These are phyloP conservation scores for Berghia stephanieae DNA, from an alignment of 1,140 invertebrate genomes.

Conservation along the genomic window DNA sequence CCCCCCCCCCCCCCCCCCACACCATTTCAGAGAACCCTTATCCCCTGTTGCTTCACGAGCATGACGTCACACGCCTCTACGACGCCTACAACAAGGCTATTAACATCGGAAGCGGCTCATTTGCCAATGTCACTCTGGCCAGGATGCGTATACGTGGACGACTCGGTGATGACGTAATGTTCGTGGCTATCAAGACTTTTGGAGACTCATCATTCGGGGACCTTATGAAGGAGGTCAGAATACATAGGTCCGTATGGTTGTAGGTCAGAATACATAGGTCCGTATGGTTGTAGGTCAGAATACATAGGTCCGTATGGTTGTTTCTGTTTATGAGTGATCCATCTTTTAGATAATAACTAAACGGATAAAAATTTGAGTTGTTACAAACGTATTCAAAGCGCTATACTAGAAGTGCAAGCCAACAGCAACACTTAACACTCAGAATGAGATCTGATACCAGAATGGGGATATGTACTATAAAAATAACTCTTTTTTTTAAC, in stretches of 20 bases:
- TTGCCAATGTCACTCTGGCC: slow-evolving; percentile 9
- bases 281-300: too few relatives aligned
- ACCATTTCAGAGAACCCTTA: background rate
- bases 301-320: too few relatives aligned
- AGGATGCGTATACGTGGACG: too few relatives aligned
- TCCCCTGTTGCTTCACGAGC: slow-evolving; percentile 2
- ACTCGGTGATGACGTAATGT: background rate
- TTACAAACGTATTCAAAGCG: too few relatives aligned
- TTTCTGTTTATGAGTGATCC: too few relatives aligned
- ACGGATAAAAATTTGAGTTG: too few relatives aligned
- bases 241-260: slow-evolving; percentile 18
- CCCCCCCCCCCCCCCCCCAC: too few relatives aligned
- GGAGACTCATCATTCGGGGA: background rate
- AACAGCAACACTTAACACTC: too few relatives aligned
- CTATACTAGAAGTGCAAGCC: too few relatives aligned
- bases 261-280: too few relatives aligned
- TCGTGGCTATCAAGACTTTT: slow-evolving; percentile 12
- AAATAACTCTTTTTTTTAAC: slow-evolving; percentile 25
- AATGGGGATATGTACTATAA: background rate
- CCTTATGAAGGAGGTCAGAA: background rate
- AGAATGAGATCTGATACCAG: background rate
- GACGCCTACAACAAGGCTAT: background rate
- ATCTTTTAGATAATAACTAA: too few relatives aligned
- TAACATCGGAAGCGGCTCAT: background rate
- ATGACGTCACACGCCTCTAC: slow-evolving; percentile 1